A percentile compares a stretch with the other conserved stretches of the same genome.
Conservation (phyloP, 2,888 invertebrate species). For the Ectropis crepuscularia region DNA sequence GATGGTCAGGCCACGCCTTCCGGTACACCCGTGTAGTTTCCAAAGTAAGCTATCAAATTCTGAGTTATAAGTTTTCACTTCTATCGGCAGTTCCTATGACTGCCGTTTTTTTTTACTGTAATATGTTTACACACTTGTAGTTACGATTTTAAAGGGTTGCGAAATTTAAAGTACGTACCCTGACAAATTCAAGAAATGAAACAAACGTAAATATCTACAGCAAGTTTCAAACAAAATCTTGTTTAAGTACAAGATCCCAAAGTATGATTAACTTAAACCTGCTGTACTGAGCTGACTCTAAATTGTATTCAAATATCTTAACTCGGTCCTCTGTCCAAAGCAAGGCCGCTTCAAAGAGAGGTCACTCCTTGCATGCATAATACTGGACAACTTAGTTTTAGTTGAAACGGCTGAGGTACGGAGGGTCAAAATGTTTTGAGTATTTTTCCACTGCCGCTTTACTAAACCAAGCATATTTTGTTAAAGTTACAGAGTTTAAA, state of each 20-base stretch:
- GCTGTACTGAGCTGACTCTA: constrained; percentile 3
- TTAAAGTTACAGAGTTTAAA: too few species aligned
- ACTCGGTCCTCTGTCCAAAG: constrained; percentile 15
- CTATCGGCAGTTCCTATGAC: too few species aligned
- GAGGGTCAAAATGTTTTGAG: not conserved
- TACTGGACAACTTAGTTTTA: constrained; percentile 3
- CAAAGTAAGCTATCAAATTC: too few species aligned
- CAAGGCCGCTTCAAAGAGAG: constrained; percentile 24
- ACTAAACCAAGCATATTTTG: too few species aligned
- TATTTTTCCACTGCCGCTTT: not conserved
- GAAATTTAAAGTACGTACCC: not conserved
- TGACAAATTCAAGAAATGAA: not conserved
- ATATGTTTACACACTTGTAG: too few species aligned
- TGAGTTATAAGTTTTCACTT: too few species aligned
- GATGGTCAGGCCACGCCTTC: too few species aligned
- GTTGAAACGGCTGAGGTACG: not conserved
- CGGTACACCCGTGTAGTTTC: too few species aligned
- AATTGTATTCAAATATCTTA: constrained; percentile 28
- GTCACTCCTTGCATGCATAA: constrained; percentile 24
- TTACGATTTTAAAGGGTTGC: too few species aligned
- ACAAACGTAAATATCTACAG: not conserved
- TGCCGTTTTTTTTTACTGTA: too few species aligned
- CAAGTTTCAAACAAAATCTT: not conserved
- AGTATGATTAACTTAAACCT: constrained; percentile 10
- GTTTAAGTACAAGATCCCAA: not conserved